These are phyloP conservation scores for Phaetusa simplex DNA, from an alignment of 2,113 vertebrate species.

Conservation along the genomic window DNA sequence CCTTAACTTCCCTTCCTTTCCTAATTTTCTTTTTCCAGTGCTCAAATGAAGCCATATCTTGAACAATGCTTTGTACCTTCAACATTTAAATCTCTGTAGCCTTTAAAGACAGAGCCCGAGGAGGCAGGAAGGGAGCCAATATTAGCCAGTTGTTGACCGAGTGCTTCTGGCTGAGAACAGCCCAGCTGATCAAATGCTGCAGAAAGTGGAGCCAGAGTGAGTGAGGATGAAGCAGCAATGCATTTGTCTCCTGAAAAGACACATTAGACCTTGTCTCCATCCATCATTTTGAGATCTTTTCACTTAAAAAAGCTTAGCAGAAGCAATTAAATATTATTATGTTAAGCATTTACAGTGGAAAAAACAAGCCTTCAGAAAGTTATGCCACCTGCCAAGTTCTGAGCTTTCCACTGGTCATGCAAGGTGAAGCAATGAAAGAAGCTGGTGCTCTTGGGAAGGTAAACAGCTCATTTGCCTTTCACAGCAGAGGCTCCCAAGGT, in stretches of 20 bases:
- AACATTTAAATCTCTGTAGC: neutral
- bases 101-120: neutral
- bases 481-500: neutral
- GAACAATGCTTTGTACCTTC: neutral
- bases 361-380: neutral
- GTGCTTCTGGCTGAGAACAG: neutral
- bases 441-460: neutral
- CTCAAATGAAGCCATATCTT: neutral
- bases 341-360: neutral
- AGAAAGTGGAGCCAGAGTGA: neutral
- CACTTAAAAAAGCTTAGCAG: neutral
- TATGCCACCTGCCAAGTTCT: neutral
- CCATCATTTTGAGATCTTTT: constrained; percentile 22
- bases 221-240: neutral
- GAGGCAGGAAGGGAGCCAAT: neutral
- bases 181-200: constrained; percentile 23
- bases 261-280: neutral
- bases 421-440: neutral
- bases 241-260: neutral
- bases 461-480: neutral
- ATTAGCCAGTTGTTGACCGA: neutral
- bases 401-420: neutral
- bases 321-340: neutral
- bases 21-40: neutral
- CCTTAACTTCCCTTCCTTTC: neutral